These are phyloP conservation scores for Pseudopipra pipra DNA, from an alignment of 2,113 vertebrate species.

Conservation along the genomic window DNA sequence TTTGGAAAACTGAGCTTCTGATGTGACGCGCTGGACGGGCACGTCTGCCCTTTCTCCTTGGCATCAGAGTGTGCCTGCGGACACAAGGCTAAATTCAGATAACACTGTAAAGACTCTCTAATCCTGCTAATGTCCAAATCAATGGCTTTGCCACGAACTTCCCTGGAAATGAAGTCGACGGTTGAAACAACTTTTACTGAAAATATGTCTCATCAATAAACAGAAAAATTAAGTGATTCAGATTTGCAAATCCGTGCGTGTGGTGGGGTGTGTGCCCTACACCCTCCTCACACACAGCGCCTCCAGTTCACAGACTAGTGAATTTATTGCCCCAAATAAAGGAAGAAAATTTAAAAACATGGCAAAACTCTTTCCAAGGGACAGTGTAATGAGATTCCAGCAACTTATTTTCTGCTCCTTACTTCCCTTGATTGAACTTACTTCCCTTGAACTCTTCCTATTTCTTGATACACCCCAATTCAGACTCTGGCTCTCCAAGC, in stretches of 20 bases:
- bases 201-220: neutral
- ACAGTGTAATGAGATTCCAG: neutral
- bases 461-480: neutral
- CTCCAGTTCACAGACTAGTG: neutral
- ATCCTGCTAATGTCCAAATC: neutral
- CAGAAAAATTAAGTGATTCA: neutral
- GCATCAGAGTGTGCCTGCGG: fast-evolving
- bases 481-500: neutral
- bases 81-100: neutral
- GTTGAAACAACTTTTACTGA: neutral
- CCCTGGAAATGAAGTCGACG: neutral
- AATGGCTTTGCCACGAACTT: neutral
- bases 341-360: neutral
- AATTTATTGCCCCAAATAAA: neutral
- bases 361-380: neutral
- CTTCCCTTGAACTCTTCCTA: neutral
- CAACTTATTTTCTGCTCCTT: neutral
- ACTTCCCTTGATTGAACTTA: neutral
- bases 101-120: neutral
- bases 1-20: fast-evolving
- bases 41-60: fast-evolving
- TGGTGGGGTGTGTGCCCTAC: neutral
- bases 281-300: neutral
- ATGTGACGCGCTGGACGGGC: too few species aligned
- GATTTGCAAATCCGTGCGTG: neutral